Evolutionary conservation across 2,888 invertebrate species (phyloP), one percentile per base, ranked within the genome.

Genomic region (Amiota mariae): DNA sequence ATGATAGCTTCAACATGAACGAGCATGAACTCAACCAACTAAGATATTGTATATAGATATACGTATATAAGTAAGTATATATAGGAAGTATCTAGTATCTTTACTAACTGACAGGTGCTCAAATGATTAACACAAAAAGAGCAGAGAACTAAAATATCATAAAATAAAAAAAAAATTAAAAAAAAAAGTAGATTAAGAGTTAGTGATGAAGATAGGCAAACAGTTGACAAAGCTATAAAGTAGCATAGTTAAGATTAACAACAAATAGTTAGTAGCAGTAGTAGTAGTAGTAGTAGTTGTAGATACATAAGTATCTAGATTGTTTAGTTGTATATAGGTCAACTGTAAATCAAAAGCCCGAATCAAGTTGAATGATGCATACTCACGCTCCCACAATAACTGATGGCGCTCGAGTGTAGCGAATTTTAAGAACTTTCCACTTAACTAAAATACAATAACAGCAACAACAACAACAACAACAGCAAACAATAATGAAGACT

Each of bases 171-270:
- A n/a, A n/a, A n/a, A n/a, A n/a, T 3, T 24, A 24, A 2, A 24
- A 24, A 24, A 3, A 36, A 2, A 36, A 36, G 36, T 36, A 36
- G 36, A 6, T 36, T 36, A 36, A 36, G 36, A 36, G 36, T 2
- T 2, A 36, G 36, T 4, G 36, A 6, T 36, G 36, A 36, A 15
- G 24, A 47, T 57, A 13, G 8, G 11, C 18, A 48, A 24, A 20
- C 12, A 56, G 78, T 79, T 82, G 81, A 81, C 81, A 78, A 56
- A 77, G 77, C 79, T 68, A 80, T 80, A 79, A 82, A 77, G 56
- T 77, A 73, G 77, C 74, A 15, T 49, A 75, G 49, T 71, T 85
- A 6, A 20, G 18, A 9, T 18, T 54, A 54, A 24, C 18, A n/a
- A 66, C 66, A 63, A 63, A 6, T 54, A 54, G 12, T n/a, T n/a